Percentiles rank a stretch among this genome's conserved stretches.
Conservation (phyloP, 2,888 invertebrate species). For the Ramazzottius varieornatus region DNA sequence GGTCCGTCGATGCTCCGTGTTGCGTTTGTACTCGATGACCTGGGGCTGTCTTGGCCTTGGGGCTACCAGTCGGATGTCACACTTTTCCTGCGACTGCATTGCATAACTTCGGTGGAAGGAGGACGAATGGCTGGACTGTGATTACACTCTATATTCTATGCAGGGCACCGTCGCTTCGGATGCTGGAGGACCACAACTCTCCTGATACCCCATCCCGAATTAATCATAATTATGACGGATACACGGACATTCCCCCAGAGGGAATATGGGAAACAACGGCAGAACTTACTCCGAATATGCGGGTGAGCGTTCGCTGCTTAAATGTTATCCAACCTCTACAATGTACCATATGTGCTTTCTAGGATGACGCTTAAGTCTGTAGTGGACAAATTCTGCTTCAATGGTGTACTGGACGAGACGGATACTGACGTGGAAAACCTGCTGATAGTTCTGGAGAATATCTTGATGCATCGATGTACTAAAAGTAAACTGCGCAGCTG, state of each 20-base stretch:
- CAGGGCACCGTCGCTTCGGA: too few relatives aligned
- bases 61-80: too few relatives aligned
- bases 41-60: too few relatives aligned
- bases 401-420: not conserved
- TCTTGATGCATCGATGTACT: constrained; percentile 1
- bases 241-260: not conserved
- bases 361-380: not conserved
- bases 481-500: too few relatives aligned
- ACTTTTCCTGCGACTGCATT: too few relatives aligned
- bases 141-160: too few relatives aligned
- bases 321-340: too few relatives aligned
- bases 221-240: not conserved
- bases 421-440: not conserved
- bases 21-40: too few relatives aligned
- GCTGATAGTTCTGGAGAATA: not conserved
- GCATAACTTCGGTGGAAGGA: too few relatives aligned
- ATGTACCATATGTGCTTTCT: not conserved
- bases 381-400: constrained; percentile 1
- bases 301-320: not conserved
- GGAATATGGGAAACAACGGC: not conserved
- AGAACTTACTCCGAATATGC: not conserved
- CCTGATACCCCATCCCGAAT: not conserved
- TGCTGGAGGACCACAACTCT: too few relatives aligned
- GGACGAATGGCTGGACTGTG: too few relatives aligned
- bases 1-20: too few relatives aligned